phyloP scores from a whole-genome alignment of 2,113 vertebrate genomes.

The Bombycilla garrulus region DNA sequence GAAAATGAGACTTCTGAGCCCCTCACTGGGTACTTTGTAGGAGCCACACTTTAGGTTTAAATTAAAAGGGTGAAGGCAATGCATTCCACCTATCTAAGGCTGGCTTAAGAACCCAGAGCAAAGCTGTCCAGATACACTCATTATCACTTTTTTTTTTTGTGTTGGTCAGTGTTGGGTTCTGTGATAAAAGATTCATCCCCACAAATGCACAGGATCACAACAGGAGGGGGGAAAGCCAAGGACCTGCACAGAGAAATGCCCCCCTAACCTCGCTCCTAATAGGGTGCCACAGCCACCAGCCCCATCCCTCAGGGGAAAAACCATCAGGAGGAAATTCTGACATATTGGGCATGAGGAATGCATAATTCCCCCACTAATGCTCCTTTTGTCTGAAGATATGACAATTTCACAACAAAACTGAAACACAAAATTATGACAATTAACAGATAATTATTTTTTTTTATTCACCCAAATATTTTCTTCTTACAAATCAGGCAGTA shows the following conservation, averaged over 20 bases:
- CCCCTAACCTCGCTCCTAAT: rapidly evolving
- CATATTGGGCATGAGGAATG: neutral
- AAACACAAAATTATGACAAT: neutral
- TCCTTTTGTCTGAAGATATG: neutral
- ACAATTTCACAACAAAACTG: neutral
- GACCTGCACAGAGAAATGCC: neutral
- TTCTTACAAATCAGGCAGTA: neutral
- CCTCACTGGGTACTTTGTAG: neutral
- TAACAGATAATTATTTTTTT: neutral
- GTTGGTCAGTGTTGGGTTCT: neutral
- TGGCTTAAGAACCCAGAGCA: neutral
- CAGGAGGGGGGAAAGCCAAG: neutral
- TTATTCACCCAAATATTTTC: neutral
- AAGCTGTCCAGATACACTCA: neutral
- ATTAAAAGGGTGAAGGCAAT: neutral
- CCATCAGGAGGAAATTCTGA: neutral
- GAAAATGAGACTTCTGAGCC: neutral
- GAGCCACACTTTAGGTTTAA: neutral
- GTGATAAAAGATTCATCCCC: neutral
- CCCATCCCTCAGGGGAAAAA: neutral
- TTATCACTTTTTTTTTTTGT: neutral
- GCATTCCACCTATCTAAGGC: neutral
- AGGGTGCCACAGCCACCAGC: neutral
- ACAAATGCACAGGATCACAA: neutral
- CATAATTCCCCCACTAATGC: neutral